A percentile compares a stretch with the other conserved stretches of the same genome.
Evolutionary conservation across 2,888 invertebrate species (phyloP).

Genomic region (Arrhopalites spinosus): DNA sequence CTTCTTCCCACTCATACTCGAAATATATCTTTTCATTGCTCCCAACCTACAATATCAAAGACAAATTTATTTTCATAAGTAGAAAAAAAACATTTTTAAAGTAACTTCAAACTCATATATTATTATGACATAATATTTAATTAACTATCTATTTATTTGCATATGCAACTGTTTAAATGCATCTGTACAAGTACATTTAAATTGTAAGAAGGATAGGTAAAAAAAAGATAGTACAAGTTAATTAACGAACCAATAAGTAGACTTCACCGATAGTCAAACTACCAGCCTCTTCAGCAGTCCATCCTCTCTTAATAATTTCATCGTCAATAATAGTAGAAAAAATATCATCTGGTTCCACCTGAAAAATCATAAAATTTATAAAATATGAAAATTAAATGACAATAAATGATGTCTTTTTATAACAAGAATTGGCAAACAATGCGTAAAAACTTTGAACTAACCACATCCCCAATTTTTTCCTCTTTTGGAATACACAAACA

Average conservation of each 20-base stretch:
- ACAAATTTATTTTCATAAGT: background rate
- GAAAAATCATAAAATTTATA: too few relatives aligned
- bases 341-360: conserved; percentile 48
- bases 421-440: too few relatives aligned
- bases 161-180: too few relatives aligned
- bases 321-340: conserved; percentile 46
- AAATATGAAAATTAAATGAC: too few relatives aligned
- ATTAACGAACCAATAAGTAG: conserved; percentile 28
- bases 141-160: too few relatives aligned
- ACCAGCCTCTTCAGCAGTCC: conserved; percentile 77
- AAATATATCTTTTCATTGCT: conserved; percentile 59
- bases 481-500: conserved; percentile 20
- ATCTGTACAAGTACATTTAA: too few relatives aligned
- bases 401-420: too few relatives aligned
- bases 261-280: conserved; percentile 67
- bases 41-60: conserved; percentile 57
- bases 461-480: conserved; percentile 27
- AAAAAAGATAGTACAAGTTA: background rate
- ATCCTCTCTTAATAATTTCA: conserved; percentile 67
- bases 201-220: too few relatives aligned
- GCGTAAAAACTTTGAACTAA: too few relatives aligned
- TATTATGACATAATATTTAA: too few relatives aligned
- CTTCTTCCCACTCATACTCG: conserved; percentile 61
- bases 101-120: too few relatives aligned
- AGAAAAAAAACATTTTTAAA: background rate